Evolutionary conservation across 64 coral and sea anemone species (phyloP).

Genomic region (Acropora tenuis): DNA sequence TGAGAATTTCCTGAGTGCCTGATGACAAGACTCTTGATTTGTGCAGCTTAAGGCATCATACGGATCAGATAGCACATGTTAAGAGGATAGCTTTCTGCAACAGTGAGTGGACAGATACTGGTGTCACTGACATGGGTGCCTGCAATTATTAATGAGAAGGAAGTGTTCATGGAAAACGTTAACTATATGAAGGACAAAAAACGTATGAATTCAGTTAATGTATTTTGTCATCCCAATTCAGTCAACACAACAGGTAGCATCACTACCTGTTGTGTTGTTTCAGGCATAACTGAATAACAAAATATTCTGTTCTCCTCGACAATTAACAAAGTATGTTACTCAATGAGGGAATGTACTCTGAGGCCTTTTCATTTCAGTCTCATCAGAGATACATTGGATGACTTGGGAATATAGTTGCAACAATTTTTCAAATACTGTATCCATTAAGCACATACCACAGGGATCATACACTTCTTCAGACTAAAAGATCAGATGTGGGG

Average conservation of each 20-base stretch:
- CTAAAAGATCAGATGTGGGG: background rate
- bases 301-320: slow-evolving; percentile 13
- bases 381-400: slow-evolving; percentile 15
- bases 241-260: too few relatives aligned
- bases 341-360: slow-evolving; percentile 18
- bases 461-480: slow-evolving; percentile 27
- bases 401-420: slow-evolving; percentile 12
- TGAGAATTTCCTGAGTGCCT: slow-evolving; percentile 27
- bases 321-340: slow-evolving; percentile 17
- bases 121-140: slow-evolving; percentile 20
- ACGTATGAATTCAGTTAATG: slow-evolving; percentile 15
- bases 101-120: slow-evolving; percentile 17
- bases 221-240: slow-evolving; percentile 31
- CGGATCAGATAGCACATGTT: slow-evolving; percentile 6
- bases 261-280: slow-evolving; percentile 25
- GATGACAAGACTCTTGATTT: slow-evolving; percentile 24
- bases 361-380: slow-evolving; percentile 26
- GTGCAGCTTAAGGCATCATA: slow-evolving; percentile 24
- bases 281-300: slow-evolving; percentile 29
- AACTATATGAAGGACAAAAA: slow-evolving; percentile 15
- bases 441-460: slow-evolving; percentile 10
- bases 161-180: slow-evolving; percentile 14
- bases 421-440: slow-evolving; percentile 34
- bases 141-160: slow-evolving; percentile 31
- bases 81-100: slow-evolving; percentile 28